Conservation (phyloP, 2,113 vertebrate genomes). For the Eulemur macaco region DNA sequence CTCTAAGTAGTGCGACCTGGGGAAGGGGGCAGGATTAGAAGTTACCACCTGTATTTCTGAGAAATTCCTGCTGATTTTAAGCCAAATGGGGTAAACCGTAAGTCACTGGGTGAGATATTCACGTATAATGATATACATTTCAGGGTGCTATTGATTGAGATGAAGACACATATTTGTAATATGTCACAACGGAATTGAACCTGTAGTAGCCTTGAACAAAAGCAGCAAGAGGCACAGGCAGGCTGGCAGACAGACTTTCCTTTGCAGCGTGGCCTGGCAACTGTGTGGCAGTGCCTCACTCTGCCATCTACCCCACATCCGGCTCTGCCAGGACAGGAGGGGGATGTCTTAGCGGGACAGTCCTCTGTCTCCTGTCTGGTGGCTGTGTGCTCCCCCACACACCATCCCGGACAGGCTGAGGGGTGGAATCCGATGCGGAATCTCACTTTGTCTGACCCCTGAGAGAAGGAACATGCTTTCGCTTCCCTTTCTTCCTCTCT, state of each 20-base stretch:
- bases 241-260: neutral
- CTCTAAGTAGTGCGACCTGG: rapidly evolving
- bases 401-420: rapidly evolving
- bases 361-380: neutral
- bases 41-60: neutral
- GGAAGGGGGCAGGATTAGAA: neutral
- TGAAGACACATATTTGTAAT: neutral
- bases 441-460: neutral
- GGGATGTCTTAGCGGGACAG: neutral
- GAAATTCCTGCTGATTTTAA: neutral
- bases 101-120: neutral
- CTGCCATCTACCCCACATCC: neutral
- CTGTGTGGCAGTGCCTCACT: neutral
- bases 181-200: neutral
- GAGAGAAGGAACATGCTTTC: neutral
- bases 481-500: neutral
- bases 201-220: neutral
- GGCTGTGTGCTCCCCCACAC: rapidly evolving
- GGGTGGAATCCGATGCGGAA: neutral
- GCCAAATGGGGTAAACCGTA: neutral
- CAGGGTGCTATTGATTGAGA: neutral
- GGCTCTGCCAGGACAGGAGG: neutral
- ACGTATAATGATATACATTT: neutral
- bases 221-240: neutral
- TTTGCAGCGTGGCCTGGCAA: conserved; percentile 1